Base-by-base conservation (phyloP, 2,888 invertebrate species). In the Atethmia centrago region DNA sequence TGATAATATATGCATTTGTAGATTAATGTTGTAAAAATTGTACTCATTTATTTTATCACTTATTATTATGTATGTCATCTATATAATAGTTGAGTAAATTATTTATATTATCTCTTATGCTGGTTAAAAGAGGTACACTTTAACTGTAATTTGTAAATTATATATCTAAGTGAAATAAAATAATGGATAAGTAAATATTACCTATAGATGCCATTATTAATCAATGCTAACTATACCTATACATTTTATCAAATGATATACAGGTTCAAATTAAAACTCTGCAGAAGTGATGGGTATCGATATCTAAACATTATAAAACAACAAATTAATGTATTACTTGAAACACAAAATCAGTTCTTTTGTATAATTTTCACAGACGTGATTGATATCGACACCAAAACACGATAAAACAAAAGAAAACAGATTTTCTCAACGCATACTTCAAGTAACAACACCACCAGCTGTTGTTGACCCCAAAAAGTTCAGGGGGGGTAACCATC, bases 121-220 rank as follows among this genome's bases (percentile, higher is more conserved):
- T 95, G 95, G 95, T 95, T 95, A 95, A 93, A 93, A 93, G 95
- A 94, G 95, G 95, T 95, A 95, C 95, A 95, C 94, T 91, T 49
- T 94, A 92, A 91, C 61, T 90, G 93, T 95, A 95, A 94, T 91
- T 91, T 95, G 94, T 95, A 95, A 93, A 93, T 88, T 68, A 92
- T 90, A 89, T 88, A 67, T 28, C 16, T 67, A 85, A 85, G 74
- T 72, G 47, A 53, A 76, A 78, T 74, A 66, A 77, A 81, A 72
- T 79, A 62, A 80, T 64, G 66, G 42, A 40, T 73, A 80, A 85
- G 79, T 78, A 77, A 81, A 80, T 81, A 83, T 77, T 83, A n/a
- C n/a, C n/a, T n/a, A 85, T 75, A 85, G 69, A 79, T 80, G 81
- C 83, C 87, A 85, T 80, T 62, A 81, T 81, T 80, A 77, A 79